A percentile compares a stretch with the other conserved stretches of the same genome.
Conservation (phyloP, 2,888 invertebrate species). For the Zaprionus lineosus region DNA sequence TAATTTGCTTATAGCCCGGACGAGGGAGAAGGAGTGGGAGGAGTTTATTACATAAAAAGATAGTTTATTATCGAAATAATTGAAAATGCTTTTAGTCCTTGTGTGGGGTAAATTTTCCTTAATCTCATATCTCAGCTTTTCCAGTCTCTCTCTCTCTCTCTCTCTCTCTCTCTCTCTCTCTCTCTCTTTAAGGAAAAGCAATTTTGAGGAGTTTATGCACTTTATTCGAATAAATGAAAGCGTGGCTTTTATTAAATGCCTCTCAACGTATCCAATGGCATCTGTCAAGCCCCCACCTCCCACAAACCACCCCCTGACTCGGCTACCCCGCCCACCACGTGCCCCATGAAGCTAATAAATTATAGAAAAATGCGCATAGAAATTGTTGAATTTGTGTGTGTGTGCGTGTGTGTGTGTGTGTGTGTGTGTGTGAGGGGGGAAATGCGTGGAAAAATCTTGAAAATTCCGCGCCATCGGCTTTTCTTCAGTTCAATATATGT, state of each 20-base stretch:
- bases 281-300: slow-evolving; percentile 44
- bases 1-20: no score
- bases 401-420: neutral
- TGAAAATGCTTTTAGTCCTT: no score
- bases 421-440: neutral
- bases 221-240: slow-evolving; percentile 52
- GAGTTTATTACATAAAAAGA: no score
- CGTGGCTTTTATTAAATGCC: slow-evolving; percentile 66
- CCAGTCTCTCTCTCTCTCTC: no score
- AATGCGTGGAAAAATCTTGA: neutral
- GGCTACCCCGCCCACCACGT: neutral
- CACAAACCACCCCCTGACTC: neutral
- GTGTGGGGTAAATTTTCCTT: no score
- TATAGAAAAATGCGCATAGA: slow-evolving; percentile 75
- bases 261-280: slow-evolving; percentile 58
- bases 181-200: no score
- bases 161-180: no score
- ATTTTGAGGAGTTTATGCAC: no score
- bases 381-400: slow-evolving; percentile 31
- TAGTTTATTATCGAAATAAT: no score
- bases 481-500: no score
- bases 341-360: slow-evolving; percentile 66
- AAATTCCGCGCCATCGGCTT: neutral
- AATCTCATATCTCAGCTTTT: no score
- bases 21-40: no score